Base-by-base conservation (phyloP, 2,888 invertebrate species). In the Limulus polyphemus region DNA sequence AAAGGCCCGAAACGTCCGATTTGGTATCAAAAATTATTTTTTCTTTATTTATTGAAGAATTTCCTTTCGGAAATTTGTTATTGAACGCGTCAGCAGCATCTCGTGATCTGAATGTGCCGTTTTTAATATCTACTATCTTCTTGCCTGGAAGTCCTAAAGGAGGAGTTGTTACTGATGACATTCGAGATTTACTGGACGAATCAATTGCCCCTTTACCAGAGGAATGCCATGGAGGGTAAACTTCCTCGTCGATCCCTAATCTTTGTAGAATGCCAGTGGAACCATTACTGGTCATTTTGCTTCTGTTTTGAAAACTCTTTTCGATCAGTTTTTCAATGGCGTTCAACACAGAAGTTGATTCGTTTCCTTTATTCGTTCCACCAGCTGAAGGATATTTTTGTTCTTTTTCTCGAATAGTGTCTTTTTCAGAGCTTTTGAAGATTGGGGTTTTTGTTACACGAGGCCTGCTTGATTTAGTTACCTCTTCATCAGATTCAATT, bases 261-360 rank as follows among this genome's bases (percentile, higher is more conserved):
- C 93, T 83, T 75, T 92, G 92, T 57, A 93, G 79, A 73, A 93
- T 93, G 75, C 91, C 92, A 32, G 91, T 71, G 61, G 49, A 78
- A 75, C 49, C 77, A 70, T 62, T 60, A 70, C 62, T 60, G 13
- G 49, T 48, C 57, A 65, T 56, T 49, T 68, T 58, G 11, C 68
- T 67, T 51, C 74, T 75, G 61, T 71, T 90, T 74, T 93, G 93
- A 75, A 97, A 97, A 77, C 94, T 95, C 76, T 94, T 93, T 75
- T 95, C 94, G 74, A 97, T 95, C 71, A 97, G 81, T 75, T 93
- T 93, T 77, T 97, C 95, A 75, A 97, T 90, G 59, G 95, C 95
- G 75, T 92, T 93, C 57, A 97, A 80, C 57, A 95, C 94, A 2
- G 93, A 93, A 12, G 90, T 64, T 54, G 62, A 62, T 52, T 65